Evolutionary conservation across 37 sponge, comb jelly and placozoan species (phyloP).

Genomic region (Cladorhizidae sp.): DNA sequence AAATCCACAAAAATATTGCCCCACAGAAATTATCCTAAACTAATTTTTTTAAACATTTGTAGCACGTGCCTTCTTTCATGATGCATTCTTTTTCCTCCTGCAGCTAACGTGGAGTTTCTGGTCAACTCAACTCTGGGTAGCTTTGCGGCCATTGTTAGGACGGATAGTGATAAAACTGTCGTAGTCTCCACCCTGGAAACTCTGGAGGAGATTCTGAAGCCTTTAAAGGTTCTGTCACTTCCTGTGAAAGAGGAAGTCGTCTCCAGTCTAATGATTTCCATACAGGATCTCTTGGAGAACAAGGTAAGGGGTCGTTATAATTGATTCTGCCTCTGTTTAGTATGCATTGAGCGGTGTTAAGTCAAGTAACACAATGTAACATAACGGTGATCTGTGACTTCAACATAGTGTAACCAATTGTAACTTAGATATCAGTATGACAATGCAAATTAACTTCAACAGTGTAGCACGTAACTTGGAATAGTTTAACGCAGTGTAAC

Average conservation of each 20-base stretch:
- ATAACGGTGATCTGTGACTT: too few relatives aligned
- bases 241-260: constrained; percentile 13
- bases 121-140: constrained; percentile 52
- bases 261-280: constrained; percentile 45
- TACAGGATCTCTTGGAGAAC: constrained; percentile 51
- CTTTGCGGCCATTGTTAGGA: constrained; percentile 51
- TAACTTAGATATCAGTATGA: too few relatives aligned
- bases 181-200: constrained; percentile 61
- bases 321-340: too few relatives aligned
- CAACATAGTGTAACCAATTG: too few relatives aligned
- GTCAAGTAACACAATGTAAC: too few relatives aligned
- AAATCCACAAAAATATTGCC: too few relatives aligned
- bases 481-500: too few relatives aligned
- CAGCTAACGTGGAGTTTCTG: constrained; percentile 50
- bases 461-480: too few relatives aligned
- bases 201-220: constrained; percentile 45
- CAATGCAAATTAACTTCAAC: too few relatives aligned
- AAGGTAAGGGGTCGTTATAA: constrained; percentile 26
- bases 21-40: too few relatives aligned
- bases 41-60: too few relatives aligned
- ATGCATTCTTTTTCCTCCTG: background rate
- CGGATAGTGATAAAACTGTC: constrained; percentile 61
- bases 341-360: too few relatives aligned
- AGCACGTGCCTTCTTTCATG: background rate
- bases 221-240: constrained; percentile 26